Conservation (phyloP, 2,113 vertebrate species). For the Oncorhynchus kisutch region DNA sequence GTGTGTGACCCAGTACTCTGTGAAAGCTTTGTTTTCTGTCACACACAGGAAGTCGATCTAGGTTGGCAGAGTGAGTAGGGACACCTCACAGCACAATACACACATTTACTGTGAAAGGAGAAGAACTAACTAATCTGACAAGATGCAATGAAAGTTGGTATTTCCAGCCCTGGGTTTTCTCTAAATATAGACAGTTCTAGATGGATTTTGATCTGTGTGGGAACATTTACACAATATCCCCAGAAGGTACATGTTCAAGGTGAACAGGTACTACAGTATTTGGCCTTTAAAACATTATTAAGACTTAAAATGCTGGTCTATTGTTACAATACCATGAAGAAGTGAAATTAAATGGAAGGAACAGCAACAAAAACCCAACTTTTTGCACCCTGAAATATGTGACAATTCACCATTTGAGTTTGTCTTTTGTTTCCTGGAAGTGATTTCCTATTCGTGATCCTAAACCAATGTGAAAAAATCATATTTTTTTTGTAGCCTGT, state of each 20-base stretch:
- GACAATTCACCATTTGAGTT: no score
- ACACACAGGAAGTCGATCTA: slow-evolving; percentile 51
- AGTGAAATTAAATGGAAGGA: not conserved
- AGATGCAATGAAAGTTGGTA: slow-evolving; percentile 33
- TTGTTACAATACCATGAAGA: slow-evolving; percentile 52
- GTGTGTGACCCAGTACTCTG: not conserved
- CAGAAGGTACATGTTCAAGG: not conserved
- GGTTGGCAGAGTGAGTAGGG: slow-evolving; percentile 34
- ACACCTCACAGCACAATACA: slow-evolving; percentile 5
- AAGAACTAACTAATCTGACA: slow-evolving; percentile 42
- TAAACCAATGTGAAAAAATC: slow-evolving; percentile 24
- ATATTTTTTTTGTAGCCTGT: slow-evolving; percentile 12
- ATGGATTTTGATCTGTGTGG: not conserved
- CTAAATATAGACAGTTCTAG: not conserved
- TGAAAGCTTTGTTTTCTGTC: not conserved
- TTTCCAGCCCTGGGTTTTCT: slow-evolving; percentile 30
- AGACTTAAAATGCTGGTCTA: slow-evolving; percentile 1
- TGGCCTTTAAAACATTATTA: slow-evolving; percentile 9
- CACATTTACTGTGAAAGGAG: slow-evolving; percentile 23
- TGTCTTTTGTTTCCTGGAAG: slow-evolving; percentile 21
- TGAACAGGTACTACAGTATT: slow-evolving; percentile 4
- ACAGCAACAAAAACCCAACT: slow-evolving; percentile 29
- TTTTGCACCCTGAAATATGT: slow-evolving; percentile 3
- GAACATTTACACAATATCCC: not conserved
- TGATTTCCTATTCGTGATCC: slow-evolving; percentile 31